Conservation (phyloP, 2,888 invertebrate genomes). For the Muschampia plurimacula region DNA sequence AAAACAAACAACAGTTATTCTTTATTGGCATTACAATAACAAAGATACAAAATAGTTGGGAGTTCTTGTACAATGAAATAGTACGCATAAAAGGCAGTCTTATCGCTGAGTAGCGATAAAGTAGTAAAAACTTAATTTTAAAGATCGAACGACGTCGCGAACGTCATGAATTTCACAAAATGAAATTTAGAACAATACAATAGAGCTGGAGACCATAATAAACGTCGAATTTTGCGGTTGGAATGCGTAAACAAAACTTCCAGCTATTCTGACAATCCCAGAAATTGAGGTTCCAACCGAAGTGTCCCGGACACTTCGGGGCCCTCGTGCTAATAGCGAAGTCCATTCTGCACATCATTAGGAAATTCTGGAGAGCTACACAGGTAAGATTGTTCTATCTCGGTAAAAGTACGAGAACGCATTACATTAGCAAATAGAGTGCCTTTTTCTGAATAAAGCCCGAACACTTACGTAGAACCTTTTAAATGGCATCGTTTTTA, state of each 20-base stretch:
- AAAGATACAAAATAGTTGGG: no score
- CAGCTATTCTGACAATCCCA: slow-evolving; percentile 53
- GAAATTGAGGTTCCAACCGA: slow-evolving; percentile 49
- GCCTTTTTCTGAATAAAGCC: slow-evolving; percentile 8
- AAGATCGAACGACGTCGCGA: no score
- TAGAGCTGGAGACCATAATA: neutral
- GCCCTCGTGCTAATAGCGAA: slow-evolving; percentile 54
- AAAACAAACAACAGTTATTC: no score
- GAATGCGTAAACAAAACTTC: slow-evolving; percentile 70
- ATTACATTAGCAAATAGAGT: slow-evolving; percentile 24
- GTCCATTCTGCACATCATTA: slow-evolving; percentile 54
- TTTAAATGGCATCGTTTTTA: neutral
- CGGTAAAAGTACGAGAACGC: slow-evolving; percentile 16
- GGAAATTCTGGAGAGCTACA: slow-evolving; percentile 47
- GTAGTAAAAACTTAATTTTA: no score
- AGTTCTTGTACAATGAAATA: no score
- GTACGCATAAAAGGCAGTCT: no score
- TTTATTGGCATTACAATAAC: no score
- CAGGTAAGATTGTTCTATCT: slow-evolving; percentile 18
- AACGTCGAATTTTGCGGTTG: slow-evolving; percentile 44
- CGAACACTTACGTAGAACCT: neutral
- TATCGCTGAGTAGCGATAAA: no score
- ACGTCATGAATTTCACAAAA: no score
- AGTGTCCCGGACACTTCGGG: slow-evolving; percentile 45
- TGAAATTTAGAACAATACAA: no score